Base-by-base conservation (phyloP, 35 echinoderm and acorn worm species). In the Stichopus chloronotus region DNA sequence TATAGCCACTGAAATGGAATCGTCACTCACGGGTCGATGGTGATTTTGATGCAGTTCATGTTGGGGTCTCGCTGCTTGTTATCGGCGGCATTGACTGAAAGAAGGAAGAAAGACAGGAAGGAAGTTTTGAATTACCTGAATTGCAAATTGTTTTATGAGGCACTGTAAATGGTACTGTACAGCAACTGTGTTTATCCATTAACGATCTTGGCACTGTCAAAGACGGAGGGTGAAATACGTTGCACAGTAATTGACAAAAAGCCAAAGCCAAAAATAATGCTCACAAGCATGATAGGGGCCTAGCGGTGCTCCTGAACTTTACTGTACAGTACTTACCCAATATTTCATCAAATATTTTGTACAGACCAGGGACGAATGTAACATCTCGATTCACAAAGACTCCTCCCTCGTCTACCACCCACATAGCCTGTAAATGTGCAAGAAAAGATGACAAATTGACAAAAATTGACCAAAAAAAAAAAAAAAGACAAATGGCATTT, bases 331-430 rank as follows among this genome's bases (percentile, higher is more conserved):
- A 88, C 94, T 94, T 65, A 98, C 96, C 96, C 14, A 98, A 80
- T 55, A 98, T 98, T 98, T 96, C 94, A 96, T 98, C 97, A 96
- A 98, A 98, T 63, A 98, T 98, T 83, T 96, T 98, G 91, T 94
- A 96, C 60, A 98, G 83, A 8, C 97, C 97, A 54, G 94, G 97
- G 9, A 98, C 97, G 93, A 93, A 98, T 54, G 97, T 98, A 25
- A 98, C 87, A 23, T 96, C 93, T 93, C 97, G 92, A 78, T 94
- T 92, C 52, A 94, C 97, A 63, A 98, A 85, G 17, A 57, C 82
- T 22, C 93, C 95, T 79, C 96, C 93, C 83, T 94, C 95, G 57
- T 98, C 94, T 9, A 94, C 76, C 9, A 98, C 97, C 97, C 97
- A 98, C 97, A 98, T 98, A 59, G 53, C 52, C 97, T 98, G 86